These are phyloP conservation scores for Muraenolepis orangiensis DNA, from an alignment of 2,797 vertebrate species.

Conservation along the genomic window DNA sequence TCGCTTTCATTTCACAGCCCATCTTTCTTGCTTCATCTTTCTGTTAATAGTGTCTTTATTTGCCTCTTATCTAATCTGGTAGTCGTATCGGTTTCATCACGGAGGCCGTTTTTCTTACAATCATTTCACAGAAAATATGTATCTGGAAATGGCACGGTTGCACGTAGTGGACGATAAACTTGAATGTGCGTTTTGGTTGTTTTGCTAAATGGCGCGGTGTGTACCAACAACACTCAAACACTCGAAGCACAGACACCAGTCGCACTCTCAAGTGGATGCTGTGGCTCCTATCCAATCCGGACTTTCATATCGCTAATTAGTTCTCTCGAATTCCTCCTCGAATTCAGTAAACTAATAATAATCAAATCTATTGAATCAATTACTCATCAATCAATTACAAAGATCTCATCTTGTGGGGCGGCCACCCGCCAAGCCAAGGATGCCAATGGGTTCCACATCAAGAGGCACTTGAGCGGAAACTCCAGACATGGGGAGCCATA, in stretches of 20 bases:
- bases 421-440: no score
- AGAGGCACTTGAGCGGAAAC: background rate
- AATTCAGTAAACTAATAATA: background rate
- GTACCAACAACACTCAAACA: background rate
- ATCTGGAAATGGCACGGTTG: background rate
- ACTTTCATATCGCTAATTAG: background rate
- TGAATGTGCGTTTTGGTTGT: background rate
- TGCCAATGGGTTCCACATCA: no score
- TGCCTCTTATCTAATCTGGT: background rate
- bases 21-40: background rate
- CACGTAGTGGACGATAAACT: background rate
- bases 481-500: background rate
- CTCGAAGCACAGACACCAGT: background rate
- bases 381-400: no score
- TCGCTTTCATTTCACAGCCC: background rate
- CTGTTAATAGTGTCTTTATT: background rate
- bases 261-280: background rate
- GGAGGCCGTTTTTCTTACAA: background rate
- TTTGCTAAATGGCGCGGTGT: no score
- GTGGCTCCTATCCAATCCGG: background rate
- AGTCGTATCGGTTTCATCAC: background rate
- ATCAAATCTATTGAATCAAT: background rate
- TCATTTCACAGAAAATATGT: background rate
- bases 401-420: no score
- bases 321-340: background rate